phyloP scores from a whole-genome alignment of 2,113 vertebrate genomes.

The Eulemur macaco region DNA sequence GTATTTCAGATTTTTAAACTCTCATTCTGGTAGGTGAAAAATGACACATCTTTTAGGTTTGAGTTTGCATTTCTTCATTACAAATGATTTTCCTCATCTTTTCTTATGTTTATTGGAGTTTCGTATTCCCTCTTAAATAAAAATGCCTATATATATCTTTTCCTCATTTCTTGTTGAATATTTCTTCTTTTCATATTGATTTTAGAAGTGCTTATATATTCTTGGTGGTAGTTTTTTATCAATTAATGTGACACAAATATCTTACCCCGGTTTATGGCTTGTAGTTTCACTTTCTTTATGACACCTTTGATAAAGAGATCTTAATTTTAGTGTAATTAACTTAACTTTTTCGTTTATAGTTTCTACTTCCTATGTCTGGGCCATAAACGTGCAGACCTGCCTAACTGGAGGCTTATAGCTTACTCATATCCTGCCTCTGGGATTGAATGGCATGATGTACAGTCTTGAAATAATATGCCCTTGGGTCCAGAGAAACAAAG shows the following conservation, averaged over 20 bases:
- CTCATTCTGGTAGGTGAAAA: neutral
- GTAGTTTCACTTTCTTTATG: neutral
- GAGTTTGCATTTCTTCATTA: slow-evolving; percentile 7
- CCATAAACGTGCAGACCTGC: neutral
- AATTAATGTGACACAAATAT: neutral
- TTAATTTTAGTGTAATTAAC: neutral
- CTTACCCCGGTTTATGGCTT: neutral
- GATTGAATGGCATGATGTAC: neutral
- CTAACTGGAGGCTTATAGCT: neutral
- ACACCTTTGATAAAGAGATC: neutral
- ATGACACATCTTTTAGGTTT: neutral
- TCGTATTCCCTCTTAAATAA: neutral
- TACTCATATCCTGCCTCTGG: neutral
- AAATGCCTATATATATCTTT: neutral
- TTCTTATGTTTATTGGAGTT: neutral
- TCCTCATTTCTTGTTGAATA: neutral
- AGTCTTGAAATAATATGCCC: neutral
- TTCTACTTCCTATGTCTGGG: neutral
- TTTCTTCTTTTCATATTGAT: neutral
- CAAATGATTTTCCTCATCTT: neutral
- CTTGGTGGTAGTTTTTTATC: neutral
- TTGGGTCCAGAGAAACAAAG: neutral
- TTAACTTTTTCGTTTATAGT: neutral
- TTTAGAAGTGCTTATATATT: neutral
- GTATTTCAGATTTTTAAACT: neutral